phyloP scores from a whole-genome alignment of 2,888 invertebrate genomes.

The Elysia crispata region DNA sequence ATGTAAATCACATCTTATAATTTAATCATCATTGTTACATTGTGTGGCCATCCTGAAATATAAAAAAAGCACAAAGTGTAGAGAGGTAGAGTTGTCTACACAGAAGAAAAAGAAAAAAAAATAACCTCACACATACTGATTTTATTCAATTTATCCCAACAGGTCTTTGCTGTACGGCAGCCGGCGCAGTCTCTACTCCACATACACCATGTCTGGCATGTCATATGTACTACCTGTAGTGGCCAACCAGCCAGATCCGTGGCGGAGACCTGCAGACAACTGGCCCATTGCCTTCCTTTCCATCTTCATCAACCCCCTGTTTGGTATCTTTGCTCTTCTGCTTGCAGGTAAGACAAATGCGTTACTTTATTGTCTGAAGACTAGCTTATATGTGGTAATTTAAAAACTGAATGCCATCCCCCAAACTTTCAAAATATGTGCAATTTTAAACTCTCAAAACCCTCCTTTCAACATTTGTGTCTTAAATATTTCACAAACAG shows the following conservation, averaged over 20 bases:
- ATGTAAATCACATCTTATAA: no score
- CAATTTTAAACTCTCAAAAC: not conserved
- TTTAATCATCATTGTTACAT: no score
- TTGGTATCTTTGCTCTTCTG: slow-evolving; percentile 69
- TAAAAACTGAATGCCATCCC: not conserved
- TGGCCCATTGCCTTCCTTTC: slow-evolving; percentile 70
- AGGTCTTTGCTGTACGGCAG: slow-evolving; percentile 62
- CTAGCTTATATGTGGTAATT: not conserved
- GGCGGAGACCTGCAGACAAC: slow-evolving; percentile 64
- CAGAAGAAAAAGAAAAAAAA: no score
- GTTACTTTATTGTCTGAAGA: not conserved
- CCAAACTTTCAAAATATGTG: not conserved
- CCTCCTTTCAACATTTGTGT: no score
- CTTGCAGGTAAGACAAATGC: slow-evolving; percentile 61
- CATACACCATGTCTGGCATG: slow-evolving; percentile 64
- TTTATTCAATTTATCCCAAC: not conserved
- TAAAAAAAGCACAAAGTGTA: no score
- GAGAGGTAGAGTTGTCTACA: no score
- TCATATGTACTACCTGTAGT: slow-evolving; percentile 70
- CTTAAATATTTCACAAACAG: no score
- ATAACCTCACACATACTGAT: slow-evolving; percentile 19
- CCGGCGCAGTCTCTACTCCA: slow-evolving; percentile 66
- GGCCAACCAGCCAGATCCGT: slow-evolving; percentile 64
- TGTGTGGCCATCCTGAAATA: no score
- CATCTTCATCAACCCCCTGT: slow-evolving; percentile 68